Percentiles rank a stretch among this genome's conserved stretches.
These are phyloP conservation scores for Disparrhopalites patrizii DNA, from an alignment of 2,888 invertebrate species.

Conservation along the genomic window DNA sequence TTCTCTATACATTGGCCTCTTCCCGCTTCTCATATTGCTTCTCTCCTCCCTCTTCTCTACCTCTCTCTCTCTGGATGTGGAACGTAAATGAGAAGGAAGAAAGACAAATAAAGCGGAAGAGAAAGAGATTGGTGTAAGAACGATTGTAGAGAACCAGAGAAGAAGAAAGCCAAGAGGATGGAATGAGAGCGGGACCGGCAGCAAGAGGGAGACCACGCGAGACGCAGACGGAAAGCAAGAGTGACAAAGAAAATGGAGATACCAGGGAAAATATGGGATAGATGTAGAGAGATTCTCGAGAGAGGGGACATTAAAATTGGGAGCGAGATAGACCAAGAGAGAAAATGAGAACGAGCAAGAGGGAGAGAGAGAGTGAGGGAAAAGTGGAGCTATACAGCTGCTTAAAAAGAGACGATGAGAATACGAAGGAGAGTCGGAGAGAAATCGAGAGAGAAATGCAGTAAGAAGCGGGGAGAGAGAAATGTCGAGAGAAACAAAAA, in stretches of 20 bases:
- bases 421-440: no score
- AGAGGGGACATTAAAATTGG: neutral
- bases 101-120: neutral
- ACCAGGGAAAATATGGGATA: neutral
- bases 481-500: no score
- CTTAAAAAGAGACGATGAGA: no score
- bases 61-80: neutral
- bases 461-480: no score
- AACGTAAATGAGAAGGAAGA: neutral
- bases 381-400: no score
- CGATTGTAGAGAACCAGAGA: neutral
- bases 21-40: neutral
- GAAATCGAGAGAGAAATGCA: no score
- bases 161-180: no score
- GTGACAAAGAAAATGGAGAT: neutral
- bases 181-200: no score
- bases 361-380: slow-evolving; percentile 5
- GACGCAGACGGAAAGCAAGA: neutral
- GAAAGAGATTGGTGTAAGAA: neutral
- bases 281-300: neutral
- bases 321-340: neutral
- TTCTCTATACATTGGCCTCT: neutral
- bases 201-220: no score
- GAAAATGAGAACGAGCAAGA: slow-evolving; percentile 6
- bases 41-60: neutral